Evolutionary conservation across 2,113 vertebrate genomes (phyloP), one percentile per base, ranked within the genome.

Genomic region (Otocyon megalotis): DNA sequence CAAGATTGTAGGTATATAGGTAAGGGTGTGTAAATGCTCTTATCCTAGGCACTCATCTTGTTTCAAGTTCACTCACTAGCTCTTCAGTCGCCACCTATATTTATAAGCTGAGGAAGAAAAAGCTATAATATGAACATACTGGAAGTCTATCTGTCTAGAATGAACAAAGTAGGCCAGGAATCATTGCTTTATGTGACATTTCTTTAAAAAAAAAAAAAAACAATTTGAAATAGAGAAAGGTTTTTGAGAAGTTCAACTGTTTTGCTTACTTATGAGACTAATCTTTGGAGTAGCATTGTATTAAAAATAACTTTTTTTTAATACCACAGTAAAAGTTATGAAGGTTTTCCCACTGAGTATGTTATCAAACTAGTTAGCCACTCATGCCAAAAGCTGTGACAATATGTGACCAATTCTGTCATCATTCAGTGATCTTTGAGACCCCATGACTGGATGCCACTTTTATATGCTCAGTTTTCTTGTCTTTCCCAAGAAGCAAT

Each of bases 231-330:
- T n/a, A 86, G 5, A 17, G 43, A 88, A 90, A 30, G 22, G 37
- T 50, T 7, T 74, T n/a, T 69, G 43, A 81, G 48, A 88, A 56
- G 13, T 37, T 71, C 15, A 62, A 90, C 28, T 58, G 26, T 22
- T 94, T 76, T 92, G 19, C 35, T 90, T 96, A 2, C 15, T 95
- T 97, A 74, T 71, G 50, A 58, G 2, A 54, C 28, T 58, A 72
- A 1, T 54, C 8, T 88, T 71, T 82, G 93, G 13, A 96, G 14
- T 77, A 85, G 3, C 20, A 71, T 87, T 89, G 14, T 92, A 16
- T 9, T 15, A 76, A 80, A 89, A 88, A 20, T 35, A 0, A 14
- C 2, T 15, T 54, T 9, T 69, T 69, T n/a, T 69, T 28, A n/a
- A 69, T 69, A n/a, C 32, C 67, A n/a, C 67, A n/a, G 19, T 83